These are phyloP conservation scores for Oithona nana DNA, from an alignment of 2,888 invertebrate genomes.

Conservation along the genomic window DNA sequence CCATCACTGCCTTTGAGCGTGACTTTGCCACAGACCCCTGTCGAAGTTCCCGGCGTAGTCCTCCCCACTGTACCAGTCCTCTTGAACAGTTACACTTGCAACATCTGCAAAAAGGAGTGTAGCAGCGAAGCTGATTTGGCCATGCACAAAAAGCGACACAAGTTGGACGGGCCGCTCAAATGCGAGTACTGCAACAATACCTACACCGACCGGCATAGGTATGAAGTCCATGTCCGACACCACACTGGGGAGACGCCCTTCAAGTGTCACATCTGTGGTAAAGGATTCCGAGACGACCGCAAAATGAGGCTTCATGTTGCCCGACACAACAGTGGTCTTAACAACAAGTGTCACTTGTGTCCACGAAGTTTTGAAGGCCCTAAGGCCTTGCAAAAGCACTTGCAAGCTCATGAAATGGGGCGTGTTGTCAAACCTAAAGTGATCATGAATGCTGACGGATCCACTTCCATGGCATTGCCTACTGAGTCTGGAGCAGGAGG, in stretches of 20 bases:
- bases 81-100: neutral
- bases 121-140: neutral
- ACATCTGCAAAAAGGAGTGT: neutral
- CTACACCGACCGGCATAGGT: conserved; percentile 11
- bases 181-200: conserved; percentile 5
- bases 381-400: conserved; percentile 13
- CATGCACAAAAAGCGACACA: conserved; percentile 2
- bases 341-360: conserved; percentile 16
- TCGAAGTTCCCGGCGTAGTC: too few relatives aligned
- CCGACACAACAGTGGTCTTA: conserved; percentile 5
- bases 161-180: neutral
- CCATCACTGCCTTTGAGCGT: too few relatives aligned
- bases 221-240: conserved; percentile 13
- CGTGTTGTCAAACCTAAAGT: conserved; percentile 11
- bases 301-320: conserved; percentile 14
- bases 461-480: neutral
- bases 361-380: conserved; percentile 17
- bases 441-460: conserved; percentile 4
- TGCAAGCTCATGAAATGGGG: conserved; percentile 2
- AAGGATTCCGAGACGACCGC: conserved; percentile 12
- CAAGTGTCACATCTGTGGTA: conserved; percentile 8
- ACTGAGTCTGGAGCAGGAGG: neutral
- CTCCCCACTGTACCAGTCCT: too few relatives aligned
- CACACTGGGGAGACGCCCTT: conserved; percentile 17
- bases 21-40: too few relatives aligned